Conservation (phyloP, 1,140 invertebrate species). For the Papilio glaucus region DNA sequence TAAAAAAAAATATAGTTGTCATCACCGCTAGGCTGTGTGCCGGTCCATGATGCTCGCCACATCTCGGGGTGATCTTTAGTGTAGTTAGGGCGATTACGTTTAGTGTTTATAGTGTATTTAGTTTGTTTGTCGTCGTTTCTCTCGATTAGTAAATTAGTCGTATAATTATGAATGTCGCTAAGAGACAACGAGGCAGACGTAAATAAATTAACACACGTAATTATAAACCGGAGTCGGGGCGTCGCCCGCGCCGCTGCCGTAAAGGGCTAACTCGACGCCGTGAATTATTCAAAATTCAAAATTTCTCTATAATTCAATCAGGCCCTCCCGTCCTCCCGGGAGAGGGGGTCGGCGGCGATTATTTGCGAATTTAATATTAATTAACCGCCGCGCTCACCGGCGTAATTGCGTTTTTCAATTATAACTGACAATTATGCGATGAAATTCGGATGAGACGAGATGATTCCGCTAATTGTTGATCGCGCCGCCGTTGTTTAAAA, state of each 20-base stretch:
- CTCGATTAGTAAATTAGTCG: neutral
- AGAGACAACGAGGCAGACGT: constrained; percentile 7
- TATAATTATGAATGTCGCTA: constrained; percentile 1
- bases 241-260: constrained; percentile 46
- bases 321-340: constrained; percentile 55
- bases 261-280: constrained; percentile 69
- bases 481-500: constrained; percentile 41
- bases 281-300: constrained; percentile 81
- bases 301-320: constrained; percentile 81
- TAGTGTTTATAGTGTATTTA: no score
- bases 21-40: no score
- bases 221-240: constrained; percentile 44
- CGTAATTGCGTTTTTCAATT: constrained; percentile 83
- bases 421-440: constrained; percentile 79
- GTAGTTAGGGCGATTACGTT: no score
- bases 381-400: constrained; percentile 70
- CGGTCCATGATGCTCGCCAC: no score
- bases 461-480: constrained; percentile 70
- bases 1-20: no score
- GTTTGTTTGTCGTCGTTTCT: no score
- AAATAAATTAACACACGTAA: constrained; percentile 35
- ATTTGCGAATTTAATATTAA: constrained; percentile 83
- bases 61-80: no score
- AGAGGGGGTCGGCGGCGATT: constrained; percentile 62
- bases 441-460: constrained; percentile 73